Evolutionary conservation across 1,140 invertebrate species (phyloP).

Genomic region (Myzus persicae): DNA sequence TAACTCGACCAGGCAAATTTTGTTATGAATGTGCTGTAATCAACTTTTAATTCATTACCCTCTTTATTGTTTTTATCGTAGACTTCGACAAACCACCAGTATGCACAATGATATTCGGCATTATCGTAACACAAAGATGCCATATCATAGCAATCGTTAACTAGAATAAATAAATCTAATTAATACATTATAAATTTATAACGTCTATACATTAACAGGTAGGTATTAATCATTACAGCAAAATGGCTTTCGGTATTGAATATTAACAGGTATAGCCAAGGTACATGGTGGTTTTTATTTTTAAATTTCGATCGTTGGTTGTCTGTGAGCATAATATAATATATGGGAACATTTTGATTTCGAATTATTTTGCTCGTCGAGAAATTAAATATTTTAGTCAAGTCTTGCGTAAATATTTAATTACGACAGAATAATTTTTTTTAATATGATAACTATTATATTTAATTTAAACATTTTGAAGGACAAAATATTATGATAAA

Average conservation of each 20-base stretch:
- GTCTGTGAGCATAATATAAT: background rate
- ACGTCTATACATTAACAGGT: background rate
- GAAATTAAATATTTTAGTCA: background rate
- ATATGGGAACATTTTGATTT: background rate
- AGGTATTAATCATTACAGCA: too few relatives aligned
- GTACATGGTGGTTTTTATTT: too few relatives aligned
- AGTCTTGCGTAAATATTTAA: too few relatives aligned
- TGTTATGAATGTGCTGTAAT: background rate
- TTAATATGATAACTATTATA: too few relatives aligned
- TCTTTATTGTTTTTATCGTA: background rate
- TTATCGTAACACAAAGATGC: conserved; percentile 26
- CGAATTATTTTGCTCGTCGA: background rate
- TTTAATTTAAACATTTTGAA: too few relatives aligned
- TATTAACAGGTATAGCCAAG: too few relatives aligned
- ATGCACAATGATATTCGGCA: conserved; percentile 6
- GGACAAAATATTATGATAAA: too few relatives aligned
- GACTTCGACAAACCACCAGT: background rate
- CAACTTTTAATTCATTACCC: background rate
- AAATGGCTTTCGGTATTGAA: too few relatives aligned
- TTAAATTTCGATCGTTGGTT: too few relatives aligned
- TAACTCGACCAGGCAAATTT: background rate
- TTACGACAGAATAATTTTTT: too few relatives aligned
- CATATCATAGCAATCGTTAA: conserved; percentile 25
- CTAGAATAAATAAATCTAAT: background rate
- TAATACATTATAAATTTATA: background rate